phyloP scores from a whole-genome alignment of 1,140 invertebrate genomes.

The Heliothis subflexa region DNA sequence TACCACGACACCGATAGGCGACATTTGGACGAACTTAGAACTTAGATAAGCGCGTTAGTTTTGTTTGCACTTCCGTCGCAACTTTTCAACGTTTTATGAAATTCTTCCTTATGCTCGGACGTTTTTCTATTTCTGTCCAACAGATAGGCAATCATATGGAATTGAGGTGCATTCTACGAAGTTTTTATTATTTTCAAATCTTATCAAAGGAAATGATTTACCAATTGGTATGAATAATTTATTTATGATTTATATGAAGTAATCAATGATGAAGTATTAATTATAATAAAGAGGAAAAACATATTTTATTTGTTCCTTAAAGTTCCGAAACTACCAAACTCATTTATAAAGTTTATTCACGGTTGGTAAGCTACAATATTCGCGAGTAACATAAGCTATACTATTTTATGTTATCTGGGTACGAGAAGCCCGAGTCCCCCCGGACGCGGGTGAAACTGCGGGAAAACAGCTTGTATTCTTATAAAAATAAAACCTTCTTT shows the following conservation, averaged over 20 bases:
- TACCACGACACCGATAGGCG: slow-evolving; percentile 57
- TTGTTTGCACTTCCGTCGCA: slow-evolving; percentile 52
- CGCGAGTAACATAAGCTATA: too few species aligned
- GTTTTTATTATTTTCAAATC: neutral
- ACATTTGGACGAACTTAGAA: slow-evolving; percentile 57
- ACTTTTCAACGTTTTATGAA: slow-evolving; percentile 34
- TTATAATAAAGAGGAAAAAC: too few species aligned
- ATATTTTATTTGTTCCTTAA: too few species aligned
- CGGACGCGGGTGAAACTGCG: too few species aligned
- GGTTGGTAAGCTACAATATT: too few species aligned
- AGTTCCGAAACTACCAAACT: too few species aligned
- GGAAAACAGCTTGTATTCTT: too few species aligned
- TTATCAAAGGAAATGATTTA: neutral
- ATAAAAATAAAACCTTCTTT: neutral
- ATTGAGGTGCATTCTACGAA: neutral
- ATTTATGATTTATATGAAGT: neutral
- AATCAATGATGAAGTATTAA: too few species aligned
- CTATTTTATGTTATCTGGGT: too few species aligned
- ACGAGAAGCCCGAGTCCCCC: too few species aligned
- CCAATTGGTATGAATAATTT: neutral
- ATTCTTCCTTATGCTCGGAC: slow-evolving; percentile 12
- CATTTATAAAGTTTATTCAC: too few species aligned
- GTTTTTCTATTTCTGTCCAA: slow-evolving; percentile 11
- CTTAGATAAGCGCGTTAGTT: slow-evolving; percentile 62
- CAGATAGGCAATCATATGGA: neutral